Percentiles rank a stretch among this genome's conserved stretches.
Conservation (phyloP, 2,113 vertebrate species). For the Spea bombifrons region DNA sequence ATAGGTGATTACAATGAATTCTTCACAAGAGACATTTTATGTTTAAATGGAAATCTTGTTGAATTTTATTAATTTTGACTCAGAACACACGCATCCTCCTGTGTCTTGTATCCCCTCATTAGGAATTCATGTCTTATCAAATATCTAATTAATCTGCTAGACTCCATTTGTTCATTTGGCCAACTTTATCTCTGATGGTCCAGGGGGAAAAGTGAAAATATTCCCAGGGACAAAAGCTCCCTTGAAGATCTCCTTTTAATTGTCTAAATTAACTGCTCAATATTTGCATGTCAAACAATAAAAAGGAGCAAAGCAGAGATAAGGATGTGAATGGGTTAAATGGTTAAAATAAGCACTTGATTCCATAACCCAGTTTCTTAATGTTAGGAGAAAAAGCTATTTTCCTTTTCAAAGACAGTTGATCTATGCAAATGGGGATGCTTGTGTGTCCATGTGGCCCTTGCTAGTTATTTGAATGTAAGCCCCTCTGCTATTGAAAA, state of each 20-base stretch:
- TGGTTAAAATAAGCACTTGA: constrained; percentile 86
- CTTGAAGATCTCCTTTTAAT: constrained; percentile 99
- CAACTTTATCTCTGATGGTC: constrained; percentile 94
- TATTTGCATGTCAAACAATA: constrained; percentile 99
- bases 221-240: constrained; percentile 87
- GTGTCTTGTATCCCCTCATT: constrained; percentile 98
- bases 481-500: constrained; percentile 93
- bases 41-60: constrained; percentile 99
- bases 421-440: constrained; percentile 96
- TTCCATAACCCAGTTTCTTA: constrained; percentile 83
- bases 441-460: constrained; percentile 83
- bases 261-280: constrained; percentile 98
- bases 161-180: constrained; percentile 94
- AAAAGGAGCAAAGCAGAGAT: constrained; percentile 78
- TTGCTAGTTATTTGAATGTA: constrained; percentile 99
- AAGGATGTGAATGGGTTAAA: constrained; percentile 82
- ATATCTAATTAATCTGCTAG: constrained; percentile 99
- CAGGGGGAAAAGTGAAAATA: constrained; percentile 81
- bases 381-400: constrained; percentile 83
- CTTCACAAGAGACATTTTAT: constrained; percentile 96
- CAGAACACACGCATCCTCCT: constrained; percentile 92
- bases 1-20: constrained; percentile 91
- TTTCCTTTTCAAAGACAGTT: constrained; percentile 75
- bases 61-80: constrained; percentile 99
- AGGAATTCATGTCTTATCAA: constrained; percentile 99